Percentiles rank a stretch among this genome's conserved stretches.
Conservation (phyloP, 2,797 vertebrate genomes). For the Scarus forsteni region DNA sequence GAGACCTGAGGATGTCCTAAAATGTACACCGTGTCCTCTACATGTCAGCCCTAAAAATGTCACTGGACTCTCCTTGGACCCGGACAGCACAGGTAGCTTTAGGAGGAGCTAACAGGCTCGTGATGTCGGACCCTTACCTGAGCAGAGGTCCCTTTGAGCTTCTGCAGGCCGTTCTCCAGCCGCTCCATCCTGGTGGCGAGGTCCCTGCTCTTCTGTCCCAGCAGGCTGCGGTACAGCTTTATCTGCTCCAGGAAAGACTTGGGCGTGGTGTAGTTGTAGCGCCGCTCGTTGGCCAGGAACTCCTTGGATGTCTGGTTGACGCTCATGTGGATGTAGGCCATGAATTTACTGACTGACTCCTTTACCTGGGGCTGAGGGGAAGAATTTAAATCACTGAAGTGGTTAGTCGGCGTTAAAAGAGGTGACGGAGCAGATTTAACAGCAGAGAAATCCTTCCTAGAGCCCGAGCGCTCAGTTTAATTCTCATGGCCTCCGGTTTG, state of each 20-base stretch:
- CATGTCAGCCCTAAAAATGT: too few species aligned
- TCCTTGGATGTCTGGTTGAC: conserved; percentile 89
- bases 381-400: conserved; percentile 14
- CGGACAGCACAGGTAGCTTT: too few species aligned
- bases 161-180: conserved; percentile 93
- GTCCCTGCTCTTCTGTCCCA: conserved; percentile 85
- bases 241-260: conserved; percentile 98
- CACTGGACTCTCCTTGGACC: too few species aligned
- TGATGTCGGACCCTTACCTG: too few species aligned
- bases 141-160: conserved; percentile 92
- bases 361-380: conserved; percentile 77
- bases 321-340: conserved; percentile 93
- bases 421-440: conserved; percentile 35
- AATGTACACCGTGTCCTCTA: too few species aligned
- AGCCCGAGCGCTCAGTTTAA: conserved; percentile 23
- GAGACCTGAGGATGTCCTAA: too few species aligned
- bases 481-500: conserved; percentile 27
- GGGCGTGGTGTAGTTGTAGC: conserved; percentile 96
- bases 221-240: conserved; percentile 91
- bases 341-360: conserved; percentile 94
- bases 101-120: too few species aligned
- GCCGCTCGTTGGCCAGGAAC: conserved; percentile 90
- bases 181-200: conserved; percentile 90
- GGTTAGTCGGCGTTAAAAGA: conserved; percentile 30
- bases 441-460: conserved; percentile 30